Evolutionary conservation across 2,797 vertebrate genomes (phyloP), one percentile per base, ranked within the genome.

Genomic region (Gobio occitaniae): DNA sequence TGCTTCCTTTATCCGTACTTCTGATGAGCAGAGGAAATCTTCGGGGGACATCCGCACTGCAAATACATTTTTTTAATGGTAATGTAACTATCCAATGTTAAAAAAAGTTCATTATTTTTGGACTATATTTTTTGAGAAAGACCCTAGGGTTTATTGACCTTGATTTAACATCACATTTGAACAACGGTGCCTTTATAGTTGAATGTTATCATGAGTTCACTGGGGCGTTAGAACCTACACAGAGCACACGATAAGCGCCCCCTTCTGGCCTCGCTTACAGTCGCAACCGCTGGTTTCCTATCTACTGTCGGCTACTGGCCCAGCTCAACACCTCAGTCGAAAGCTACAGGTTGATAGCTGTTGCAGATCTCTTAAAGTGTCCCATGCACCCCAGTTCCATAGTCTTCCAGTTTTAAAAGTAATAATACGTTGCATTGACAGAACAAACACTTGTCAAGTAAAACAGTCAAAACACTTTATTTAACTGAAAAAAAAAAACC

Each of bases 1-100:
- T 84, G 66, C 44, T 79, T 78, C 52, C 63, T 77, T 56, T 16
- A 77, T 36, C 8, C 65, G 47, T 38, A 13, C 65, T 68, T 70
- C 38, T 50, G 65, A 66, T 78, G 36, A 70, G 17, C 36, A 69
- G 74, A 59, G 12, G 36, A 78, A 17, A 32, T 75, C 15, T 41
- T 38, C 25, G 19, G 41, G 50, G 25, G 19, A 17, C 7, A 9
- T 56, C 16, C 32, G 16, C 63, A 16, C 63, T 63, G 25, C 15
- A 29, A 15, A 29, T 7, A 32, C 32, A 32, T 32, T 32, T 32
- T 32, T 32, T 61, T 10, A 61, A 61, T 25, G 21, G 1, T 5
- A 25, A 61, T 12, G 3, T 6, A 13, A n/a, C 2, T 59, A 59
- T 59, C 7, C 0, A 56, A 56, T 56, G 54, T 56, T 56, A n/a